Evolutionary conservation across 1,140 invertebrate genomes (phyloP), one percentile per base, ranked within the genome.

Genomic region (Neodiprion lecontei): DNA sequence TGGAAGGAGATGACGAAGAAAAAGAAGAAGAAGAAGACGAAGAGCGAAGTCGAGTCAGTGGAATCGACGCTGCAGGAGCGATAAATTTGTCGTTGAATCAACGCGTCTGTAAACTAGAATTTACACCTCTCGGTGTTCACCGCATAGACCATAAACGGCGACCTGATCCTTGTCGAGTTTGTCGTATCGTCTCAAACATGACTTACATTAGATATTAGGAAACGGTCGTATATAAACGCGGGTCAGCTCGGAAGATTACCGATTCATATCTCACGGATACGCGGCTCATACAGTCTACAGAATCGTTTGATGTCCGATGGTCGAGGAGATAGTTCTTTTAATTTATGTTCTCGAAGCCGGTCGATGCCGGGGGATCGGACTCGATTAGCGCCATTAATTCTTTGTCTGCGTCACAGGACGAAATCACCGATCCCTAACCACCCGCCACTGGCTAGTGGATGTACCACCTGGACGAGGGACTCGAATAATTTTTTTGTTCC

Each of bases 81-180:
- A 71, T 71, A 71, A 71, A 71, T 50, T 71, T 50, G 70, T 71
- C 48, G 48, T 17, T 14, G 73, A 77, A 77, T 79, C 76, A 76
- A 72, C 73, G 72, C 48, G 72, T 74, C 76, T 76, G 61, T 67
- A 76, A 79, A 77, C 75, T 67, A 75, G 76, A 76, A 79, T 79
- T 79, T 78, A 79, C 78, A 78, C 77, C 76, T 79, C 77, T 74
- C 77, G 75, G 75, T 67, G 71, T 23, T 23, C 10, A 14, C 14
- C 74, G 74, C 74, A 71, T 14, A 17, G 53, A 17, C 53, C 11
- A 61, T 61, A 77, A 77, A 77, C 17, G 67, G 53, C 21, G 70
- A 61, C 70, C 53, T 53, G 69, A 61, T 53, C 71, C 66, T 68
- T 67, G 70, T 70, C 61, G 76, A 74, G 53, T 74, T 77, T 69